Conservation (phyloP, 2,113 vertebrate species). For the Lophochroa leadbeateri region DNA sequence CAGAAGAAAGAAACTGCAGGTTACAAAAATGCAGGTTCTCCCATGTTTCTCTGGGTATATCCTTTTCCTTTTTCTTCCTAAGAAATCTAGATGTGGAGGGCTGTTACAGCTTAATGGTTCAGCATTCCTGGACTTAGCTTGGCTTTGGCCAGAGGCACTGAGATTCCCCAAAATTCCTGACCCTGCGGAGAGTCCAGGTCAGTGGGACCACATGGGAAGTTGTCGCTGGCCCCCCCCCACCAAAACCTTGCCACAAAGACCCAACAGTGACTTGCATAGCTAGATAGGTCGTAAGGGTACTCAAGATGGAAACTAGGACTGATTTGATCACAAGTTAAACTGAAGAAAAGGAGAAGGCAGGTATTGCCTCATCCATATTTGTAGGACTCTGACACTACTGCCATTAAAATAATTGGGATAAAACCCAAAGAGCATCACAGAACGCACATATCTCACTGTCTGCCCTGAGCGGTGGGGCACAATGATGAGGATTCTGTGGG, state of each 20-base stretch:
- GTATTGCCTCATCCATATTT: neutral
- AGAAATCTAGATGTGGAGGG: neutral
- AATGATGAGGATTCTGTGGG: neutral
- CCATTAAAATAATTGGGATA: neutral
- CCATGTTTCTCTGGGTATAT: neutral
- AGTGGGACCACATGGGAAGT: fast-evolving
- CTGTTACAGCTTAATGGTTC: neutral
- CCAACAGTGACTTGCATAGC: neutral
- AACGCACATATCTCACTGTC: neutral
- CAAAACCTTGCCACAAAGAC: neutral
- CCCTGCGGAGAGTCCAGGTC: neutral
- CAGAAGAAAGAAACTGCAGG: neutral
- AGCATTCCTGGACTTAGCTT: neutral
- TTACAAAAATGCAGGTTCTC: neutral
- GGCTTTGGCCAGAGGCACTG: neutral
- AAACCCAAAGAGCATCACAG: neutral
- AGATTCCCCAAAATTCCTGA: neutral
- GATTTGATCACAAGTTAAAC: neutral
- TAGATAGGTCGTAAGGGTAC: neutral
- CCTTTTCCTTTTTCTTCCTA: neutral
- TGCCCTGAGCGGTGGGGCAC: neutral
- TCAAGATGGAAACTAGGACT: neutral
- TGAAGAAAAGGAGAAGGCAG: neutral
- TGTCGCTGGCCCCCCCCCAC: fast-evolving
- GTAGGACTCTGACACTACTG: neutral